Percentiles rank a stretch among this genome's conserved stretches.
Conservation (phyloP, 2,888 invertebrate genomes). For the Dryomyza anilis region DNA sequence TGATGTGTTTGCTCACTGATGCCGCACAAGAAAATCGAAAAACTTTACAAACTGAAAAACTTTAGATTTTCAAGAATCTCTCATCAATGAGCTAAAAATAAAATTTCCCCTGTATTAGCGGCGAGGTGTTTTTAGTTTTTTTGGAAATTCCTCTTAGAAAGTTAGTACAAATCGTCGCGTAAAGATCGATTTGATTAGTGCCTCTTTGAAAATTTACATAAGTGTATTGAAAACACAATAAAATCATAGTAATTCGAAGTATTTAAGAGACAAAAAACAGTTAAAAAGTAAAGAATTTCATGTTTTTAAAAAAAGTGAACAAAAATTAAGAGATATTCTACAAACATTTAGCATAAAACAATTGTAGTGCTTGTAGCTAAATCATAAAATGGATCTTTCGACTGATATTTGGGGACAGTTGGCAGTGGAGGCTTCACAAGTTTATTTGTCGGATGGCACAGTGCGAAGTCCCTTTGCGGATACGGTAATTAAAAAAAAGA, state of each 20-base stretch:
- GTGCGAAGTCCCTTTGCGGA: slow-evolving; percentile 81
- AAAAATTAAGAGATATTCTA: not conserved
- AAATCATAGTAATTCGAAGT: slow-evolving; percentile 25
- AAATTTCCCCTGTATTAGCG: slow-evolving; percentile 37
- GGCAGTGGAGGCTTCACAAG: slow-evolving; percentile 84
- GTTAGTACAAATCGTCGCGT: slow-evolving; percentile 35
- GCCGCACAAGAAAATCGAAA: not conserved
- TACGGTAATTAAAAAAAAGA: slow-evolving; percentile 68
- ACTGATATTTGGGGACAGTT: slow-evolving; percentile 89
- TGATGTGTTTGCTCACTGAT: slow-evolving; percentile 1
- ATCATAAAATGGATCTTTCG: slow-evolving; percentile 69
- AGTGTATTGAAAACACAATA: slow-evolving; percentile 17
- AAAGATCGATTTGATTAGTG: slow-evolving; percentile 32
- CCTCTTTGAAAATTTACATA: slow-evolving; percentile 28
- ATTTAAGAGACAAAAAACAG: slow-evolving; percentile 1
- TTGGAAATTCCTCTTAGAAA: slow-evolving; percentile 44
- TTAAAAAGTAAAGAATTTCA: not conserved
- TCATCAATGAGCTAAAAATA: slow-evolving; percentile 36
- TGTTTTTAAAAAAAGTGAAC: not conserved
- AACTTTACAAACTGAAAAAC: not conserved
- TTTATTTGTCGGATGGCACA: slow-evolving; percentile 82
- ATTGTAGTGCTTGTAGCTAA: not conserved
- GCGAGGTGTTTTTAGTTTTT: slow-evolving; percentile 43
- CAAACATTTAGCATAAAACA: no score
- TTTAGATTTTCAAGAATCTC: slow-evolving; percentile 22